Evolutionary conservation across 1,140 invertebrate genomes (phyloP).

Genomic region (Doryteuthis pealeii): DNA sequence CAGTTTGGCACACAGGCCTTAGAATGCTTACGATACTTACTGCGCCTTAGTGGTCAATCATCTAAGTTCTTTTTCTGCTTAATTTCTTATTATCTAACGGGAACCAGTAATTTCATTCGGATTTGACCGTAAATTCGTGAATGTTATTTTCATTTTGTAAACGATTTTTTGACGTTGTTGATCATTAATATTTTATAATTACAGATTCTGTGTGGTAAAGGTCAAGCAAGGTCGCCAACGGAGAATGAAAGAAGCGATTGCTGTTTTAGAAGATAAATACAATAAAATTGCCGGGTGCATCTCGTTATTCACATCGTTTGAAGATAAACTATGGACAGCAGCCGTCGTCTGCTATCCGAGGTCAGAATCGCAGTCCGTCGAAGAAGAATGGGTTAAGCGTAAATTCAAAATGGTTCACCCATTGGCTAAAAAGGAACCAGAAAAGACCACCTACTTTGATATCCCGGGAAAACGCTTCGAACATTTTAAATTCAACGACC

Average conservation of each 20-base stretch:
- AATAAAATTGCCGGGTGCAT: conserved; percentile 47
- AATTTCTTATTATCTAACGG: too few relatives aligned
- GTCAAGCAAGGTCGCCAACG: conserved; percentile 43
- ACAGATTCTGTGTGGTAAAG: conserved; percentile 52
- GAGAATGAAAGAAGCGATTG: conserved; percentile 41
- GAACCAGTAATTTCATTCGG: too few relatives aligned
- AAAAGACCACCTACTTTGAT: not conserved
- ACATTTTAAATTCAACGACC: not conserved
- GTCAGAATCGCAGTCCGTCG: conserved; percentile 18
- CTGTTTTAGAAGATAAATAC: conserved; percentile 39
- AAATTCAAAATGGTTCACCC: not conserved
- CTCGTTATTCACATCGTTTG: conserved; percentile 45
- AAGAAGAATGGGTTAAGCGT: conserved; percentile 19
- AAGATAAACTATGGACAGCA: conserved; percentile 51
- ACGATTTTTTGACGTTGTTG: too few relatives aligned
- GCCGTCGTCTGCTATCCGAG: conserved; percentile 42
- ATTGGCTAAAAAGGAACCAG: not conserved
- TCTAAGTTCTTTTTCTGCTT: too few relatives aligned
- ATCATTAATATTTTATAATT: too few relatives aligned
- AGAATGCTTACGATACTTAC: too few relatives aligned
- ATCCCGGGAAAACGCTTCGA: not conserved
- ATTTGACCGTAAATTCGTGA: too few relatives aligned
- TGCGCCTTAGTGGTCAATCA: too few relatives aligned
- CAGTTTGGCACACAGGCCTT: too few relatives aligned
- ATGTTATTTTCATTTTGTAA: too few relatives aligned